Evolutionary conservation across 2,888 invertebrate genomes (phyloP), one percentile per base, ranked within the genome.

Genomic region (Mantis religiosa): DNA sequence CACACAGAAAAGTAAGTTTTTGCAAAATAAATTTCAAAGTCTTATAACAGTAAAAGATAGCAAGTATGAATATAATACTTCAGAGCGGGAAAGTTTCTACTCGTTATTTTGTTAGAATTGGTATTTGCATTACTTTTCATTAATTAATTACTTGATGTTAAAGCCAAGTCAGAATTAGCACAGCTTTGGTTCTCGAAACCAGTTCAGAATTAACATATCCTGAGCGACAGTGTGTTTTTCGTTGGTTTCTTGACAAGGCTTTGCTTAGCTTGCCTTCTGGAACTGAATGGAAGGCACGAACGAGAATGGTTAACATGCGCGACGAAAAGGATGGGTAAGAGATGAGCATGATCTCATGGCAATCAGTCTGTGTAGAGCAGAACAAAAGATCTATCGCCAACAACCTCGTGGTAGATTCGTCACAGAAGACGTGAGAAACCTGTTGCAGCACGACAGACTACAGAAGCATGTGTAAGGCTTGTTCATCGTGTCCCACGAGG

Each of bases 341-440:
- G 87, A 71, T 71, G 71, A 82, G 28, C 28, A 82, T 82, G 34
- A 82, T 87, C 47, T 85, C 47, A 82, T 87, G 87, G 82, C 81
- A 86, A 86, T 86, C 86, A 86, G 15, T 71, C 87, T 28, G 30
- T 87, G 28, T 82, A 71, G 27, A 54, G 30, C 34, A 87, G 87
- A 87, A 87, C 87, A 87, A 87, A 87, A 82, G 82, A 20, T 82
- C 34, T 41, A 87, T 87, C 87, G 30, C 87, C 82, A 87, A 71
- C 41, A 87, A 28, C 87, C 87, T 87, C 82, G 27, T 82, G 27
- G 28, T 14, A 25, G 28, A 87, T 87, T 87, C 30, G 87, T 87
- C 87, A 87, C 82, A 82, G 87, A 2, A 82, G 82, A 87, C 87
- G 87, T 87, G 87, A 87, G 87, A 87, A 87, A 87, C 82, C 87